Base-by-base conservation (phyloP, 1,140 invertebrate species). In the Drosophila saltans region DNA sequence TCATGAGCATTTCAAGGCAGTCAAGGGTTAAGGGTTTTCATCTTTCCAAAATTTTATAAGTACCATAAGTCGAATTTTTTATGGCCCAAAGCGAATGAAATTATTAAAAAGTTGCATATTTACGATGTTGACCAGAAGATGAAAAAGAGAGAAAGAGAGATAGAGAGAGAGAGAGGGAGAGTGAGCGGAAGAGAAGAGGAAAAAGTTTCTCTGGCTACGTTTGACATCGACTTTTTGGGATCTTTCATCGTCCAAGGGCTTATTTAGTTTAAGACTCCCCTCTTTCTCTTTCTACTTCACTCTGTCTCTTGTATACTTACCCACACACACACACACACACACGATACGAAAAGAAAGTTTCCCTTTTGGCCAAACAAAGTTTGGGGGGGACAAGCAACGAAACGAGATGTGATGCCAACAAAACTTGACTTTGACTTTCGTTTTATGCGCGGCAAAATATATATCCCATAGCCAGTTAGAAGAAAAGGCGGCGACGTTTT, bases 41-140 rank as follows among this genome's bases (percentile, higher is more conserved):
- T 28, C 60, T 43, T 45, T 62, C 9, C 21, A 26, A 43, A 41
- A 62, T 28, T 45, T 9, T 62, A 28, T 62, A 62, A 62, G 60
- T 62, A 62, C 60, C 21, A 62, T 62, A 62, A 62, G 60, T 62
- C 45, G 45, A 52, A 52, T 41, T 62, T 62, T 62, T 62, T 36
- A 62, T 62, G 60, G 60, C 60, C 36, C 36, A 62, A 36, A 43
- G 41, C 36, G 39, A 62, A 40, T 26, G 39, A 62, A 62, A 62
- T 62, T 62, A 62, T 62, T 62, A 62, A 62, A 62, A 62, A 62
- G 60, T 62, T 62, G 60, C 60, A 62, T 62, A 62, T 62, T 62
- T 62, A 45, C 39, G 60, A 62, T 62, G 39, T 59, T 59, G 57
- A 59, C 57, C 57, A 59, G 57, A 59, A 59, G 57, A 16, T 33